Conservation (phyloP, 1,140 invertebrate genomes). For the Drosophila persimilis region DNA sequence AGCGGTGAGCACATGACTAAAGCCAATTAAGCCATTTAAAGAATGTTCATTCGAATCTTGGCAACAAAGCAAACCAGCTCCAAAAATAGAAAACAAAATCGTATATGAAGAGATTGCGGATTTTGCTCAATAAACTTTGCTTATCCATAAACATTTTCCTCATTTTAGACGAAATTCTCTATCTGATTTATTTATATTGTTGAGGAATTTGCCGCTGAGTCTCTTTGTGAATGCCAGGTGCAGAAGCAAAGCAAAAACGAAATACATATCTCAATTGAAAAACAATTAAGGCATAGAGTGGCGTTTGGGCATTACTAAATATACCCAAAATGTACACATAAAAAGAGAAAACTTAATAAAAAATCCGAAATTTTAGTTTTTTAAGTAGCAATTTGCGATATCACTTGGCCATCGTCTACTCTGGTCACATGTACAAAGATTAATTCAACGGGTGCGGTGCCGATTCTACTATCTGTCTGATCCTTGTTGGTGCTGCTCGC, state of each 20-base stretch:
- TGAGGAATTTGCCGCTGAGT: conserved; percentile 13
- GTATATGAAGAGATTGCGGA: not conserved
- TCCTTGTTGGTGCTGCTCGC: conserved; percentile 23
- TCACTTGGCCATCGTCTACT: conserved; percentile 21
- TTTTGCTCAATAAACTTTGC: conserved; percentile 12
- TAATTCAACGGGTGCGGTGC: conserved; percentile 1
- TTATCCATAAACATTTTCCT: conserved; percentile 9
- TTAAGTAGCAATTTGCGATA: not conserved
- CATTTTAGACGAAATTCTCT: conserved; percentile 13
- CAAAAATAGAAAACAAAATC: not conserved
- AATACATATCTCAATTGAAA: conserved; percentile 20
- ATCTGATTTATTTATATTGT: conserved; percentile 20
- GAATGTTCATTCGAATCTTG: not conserved
- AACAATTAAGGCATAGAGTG: conserved; percentile 17
- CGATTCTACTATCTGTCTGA: conserved; percentile 16
- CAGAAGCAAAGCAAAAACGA: not conserved
- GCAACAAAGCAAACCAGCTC: not conserved
- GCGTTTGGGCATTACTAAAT: not conserved
- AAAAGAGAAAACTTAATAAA: not conserved
- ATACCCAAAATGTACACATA: not conserved
- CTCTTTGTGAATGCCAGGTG: conserved; percentile 6
- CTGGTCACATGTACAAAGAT: conserved; percentile 13
- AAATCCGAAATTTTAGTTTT: not conserved
- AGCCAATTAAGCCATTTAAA: no score
- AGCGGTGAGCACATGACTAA: no score